phyloP scores from a whole-genome alignment of 2,888 invertebrate genomes.

The Ophion obscuratus region DNA sequence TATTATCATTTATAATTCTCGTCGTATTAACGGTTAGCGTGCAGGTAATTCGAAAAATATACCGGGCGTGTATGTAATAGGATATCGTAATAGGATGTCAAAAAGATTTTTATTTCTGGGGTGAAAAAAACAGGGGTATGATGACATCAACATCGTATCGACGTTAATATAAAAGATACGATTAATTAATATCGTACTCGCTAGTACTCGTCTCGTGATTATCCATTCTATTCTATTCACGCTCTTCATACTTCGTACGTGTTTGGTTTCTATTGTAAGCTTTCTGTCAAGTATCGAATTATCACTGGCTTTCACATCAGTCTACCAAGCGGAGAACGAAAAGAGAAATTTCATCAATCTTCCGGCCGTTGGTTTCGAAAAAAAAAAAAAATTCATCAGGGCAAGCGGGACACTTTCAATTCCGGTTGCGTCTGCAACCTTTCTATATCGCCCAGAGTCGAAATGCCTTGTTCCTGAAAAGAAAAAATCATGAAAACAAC shows the following conservation, averaged over 20 bases:
- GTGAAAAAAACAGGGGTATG: background rate
- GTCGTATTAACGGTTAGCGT: too few species aligned
- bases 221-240: background rate
- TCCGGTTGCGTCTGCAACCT: slow-evolving; percentile 82
- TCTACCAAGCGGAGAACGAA: slow-evolving; percentile 43
- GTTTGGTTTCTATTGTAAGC: slow-evolving; percentile 21
- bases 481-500: background rate
- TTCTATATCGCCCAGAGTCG: slow-evolving; percentile 89
- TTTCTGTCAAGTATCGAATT: slow-evolving; percentile 55
- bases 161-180: background rate
- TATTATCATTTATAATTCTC: too few species aligned
- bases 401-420: slow-evolving; percentile 71
- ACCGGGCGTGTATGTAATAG: background rate
- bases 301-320: slow-evolving; percentile 56
- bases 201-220: background rate
- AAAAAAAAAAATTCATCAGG: slow-evolving; percentile 42
- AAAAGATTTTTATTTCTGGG: background rate
- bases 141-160: background rate
- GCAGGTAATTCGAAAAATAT: background rate
- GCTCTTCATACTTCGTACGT: background rate
- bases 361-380: background rate
- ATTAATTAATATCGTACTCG: slow-evolving; percentile 1
- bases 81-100: background rate
- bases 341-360: slow-evolving; percentile 27
- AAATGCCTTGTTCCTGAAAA: slow-evolving; percentile 87